Evolutionary conservation across 2,888 invertebrate genomes (phyloP), one percentile per base, ranked within the genome.

Genomic region (Melolontha melolontha): DNA sequence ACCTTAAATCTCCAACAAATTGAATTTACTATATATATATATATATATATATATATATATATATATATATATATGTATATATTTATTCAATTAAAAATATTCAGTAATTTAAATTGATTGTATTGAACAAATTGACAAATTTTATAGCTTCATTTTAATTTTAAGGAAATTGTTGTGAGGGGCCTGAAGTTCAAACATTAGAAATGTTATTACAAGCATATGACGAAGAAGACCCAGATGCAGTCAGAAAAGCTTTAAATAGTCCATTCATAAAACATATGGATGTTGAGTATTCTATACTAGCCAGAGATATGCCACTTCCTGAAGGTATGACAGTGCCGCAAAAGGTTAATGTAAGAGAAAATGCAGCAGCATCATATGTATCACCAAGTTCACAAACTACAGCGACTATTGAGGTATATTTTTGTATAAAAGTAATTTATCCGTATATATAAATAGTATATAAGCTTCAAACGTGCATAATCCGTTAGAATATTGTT

Each of bases 261-360:
- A 90, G 90, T 73, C 91, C 96, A 0, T 96, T 96, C 81, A 95
- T 96, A 65, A 91, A 93, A 71, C 93, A 93, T 80, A 95, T 96
- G 95, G 96, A 96, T 81, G 92, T 95, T 6, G 96, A 96, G 80
- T 96, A 95, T 80, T 88, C 95, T 0, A 88, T 92, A 78, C 83
- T 92, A 70, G 91, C 92, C 5, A 84, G 91, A 73, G 89, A 89
- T 76, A 84, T 92, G 81, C 89, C 89, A 34, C 80, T 92, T 71
- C 92, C 92, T 0, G 86, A 89, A 71, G 89, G 89, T 55, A 79
- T 83, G 16, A 81, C 86, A 59, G 83, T 84, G 59, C 81, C 84
- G 75, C 88, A 89, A 1, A 88, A 87, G 71, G 87, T 88, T 17
- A 84, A 85, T 39, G 75, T 75, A 44, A 59, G 74, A 22, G 89